Evolutionary conservation across 2,888 invertebrate species (phyloP).

Genomic region (Xylophagus ater): DNA sequence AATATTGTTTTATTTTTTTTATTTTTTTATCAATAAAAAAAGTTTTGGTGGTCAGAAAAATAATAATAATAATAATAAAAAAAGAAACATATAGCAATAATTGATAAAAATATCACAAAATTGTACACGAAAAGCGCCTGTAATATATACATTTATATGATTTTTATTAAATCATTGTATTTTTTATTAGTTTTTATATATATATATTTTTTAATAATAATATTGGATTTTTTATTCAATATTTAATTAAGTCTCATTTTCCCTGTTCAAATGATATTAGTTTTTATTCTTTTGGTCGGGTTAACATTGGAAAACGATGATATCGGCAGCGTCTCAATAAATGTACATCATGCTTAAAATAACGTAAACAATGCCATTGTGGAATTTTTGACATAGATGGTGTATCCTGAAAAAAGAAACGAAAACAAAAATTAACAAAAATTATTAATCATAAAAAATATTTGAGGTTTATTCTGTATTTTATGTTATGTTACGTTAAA

Average conservation of each 20-base stretch:
- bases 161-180: not conserved
- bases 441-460: slow-evolving; percentile 5
- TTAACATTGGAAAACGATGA: slow-evolving; percentile 41
- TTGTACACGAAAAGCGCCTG: slow-evolving; percentile 3
- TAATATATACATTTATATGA: not conserved
- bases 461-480: too few species aligned
- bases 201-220: not conserved
- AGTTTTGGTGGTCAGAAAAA: too few species aligned
- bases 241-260: slow-evolving; percentile 4
- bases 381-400: slow-evolving; percentile 65
- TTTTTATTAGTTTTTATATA: too few species aligned
- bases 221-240: not conserved
- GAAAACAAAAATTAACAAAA: too few species aligned
- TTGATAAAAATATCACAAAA: slow-evolving; percentile 8
- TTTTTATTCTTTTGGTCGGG: slow-evolving; percentile 14
- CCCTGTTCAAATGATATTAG: not conserved
- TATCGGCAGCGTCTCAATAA: slow-evolving; percentile 66
- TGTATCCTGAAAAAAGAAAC: slow-evolving; percentile 45
- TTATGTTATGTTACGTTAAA: too few species aligned
- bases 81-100: not conserved
- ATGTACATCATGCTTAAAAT: slow-evolving; percentile 57
- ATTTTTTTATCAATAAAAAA: too few species aligned
- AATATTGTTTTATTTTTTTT: too few species aligned
- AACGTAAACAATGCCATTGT: slow-evolving; percentile 75
- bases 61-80: too few species aligned